phyloP scores from a whole-genome alignment of 35 echinoderm and acorn worm species.

The Apostichopus californicus region DNA sequence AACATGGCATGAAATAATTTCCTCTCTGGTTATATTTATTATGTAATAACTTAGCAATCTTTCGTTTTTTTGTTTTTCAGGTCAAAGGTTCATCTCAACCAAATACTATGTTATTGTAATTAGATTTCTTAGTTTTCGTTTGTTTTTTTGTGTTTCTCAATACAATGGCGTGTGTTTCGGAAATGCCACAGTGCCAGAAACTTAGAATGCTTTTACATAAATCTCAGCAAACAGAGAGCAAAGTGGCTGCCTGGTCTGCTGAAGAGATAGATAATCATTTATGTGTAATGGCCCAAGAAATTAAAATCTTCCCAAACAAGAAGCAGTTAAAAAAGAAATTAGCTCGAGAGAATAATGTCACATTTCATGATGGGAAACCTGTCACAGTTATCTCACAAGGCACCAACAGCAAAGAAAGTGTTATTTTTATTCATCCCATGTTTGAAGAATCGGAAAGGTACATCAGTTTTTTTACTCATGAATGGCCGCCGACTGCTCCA shows the following conservation, averaged over 20 bases:
- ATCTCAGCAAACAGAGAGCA: neutral
- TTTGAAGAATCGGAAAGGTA: conserved; percentile 43
- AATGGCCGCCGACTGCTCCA: conserved; percentile 71
- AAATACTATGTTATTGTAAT: too few relatives aligned
- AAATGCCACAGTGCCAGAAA: neutral
- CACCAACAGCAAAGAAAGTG: neutral
- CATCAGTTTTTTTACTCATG: neutral
- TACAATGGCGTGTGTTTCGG: neutral
- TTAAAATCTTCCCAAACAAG: neutral
- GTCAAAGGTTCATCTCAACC: too few relatives aligned
- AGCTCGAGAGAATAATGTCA: neutral
- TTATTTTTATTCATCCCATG: conserved; percentile 11
- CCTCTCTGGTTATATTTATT: too few relatives aligned
- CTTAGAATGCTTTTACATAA: neutral
- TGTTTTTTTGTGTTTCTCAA: too few relatives aligned
- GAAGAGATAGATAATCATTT: conserved; percentile 16
- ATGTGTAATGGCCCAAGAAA: neutral
- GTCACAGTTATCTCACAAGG: neutral
- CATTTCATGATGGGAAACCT: conserved; percentile 44
- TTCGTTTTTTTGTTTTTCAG: too few relatives aligned
- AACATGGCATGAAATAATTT: too few relatives aligned
- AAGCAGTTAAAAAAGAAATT: neutral
- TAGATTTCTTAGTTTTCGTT: too few relatives aligned
- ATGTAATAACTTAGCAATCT: too few relatives aligned
- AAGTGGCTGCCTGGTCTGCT: neutral